These are phyloP conservation scores for Drosophila atroscutellata DNA, from an alignment of 2,888 invertebrate species.

Conservation along the genomic window DNA sequence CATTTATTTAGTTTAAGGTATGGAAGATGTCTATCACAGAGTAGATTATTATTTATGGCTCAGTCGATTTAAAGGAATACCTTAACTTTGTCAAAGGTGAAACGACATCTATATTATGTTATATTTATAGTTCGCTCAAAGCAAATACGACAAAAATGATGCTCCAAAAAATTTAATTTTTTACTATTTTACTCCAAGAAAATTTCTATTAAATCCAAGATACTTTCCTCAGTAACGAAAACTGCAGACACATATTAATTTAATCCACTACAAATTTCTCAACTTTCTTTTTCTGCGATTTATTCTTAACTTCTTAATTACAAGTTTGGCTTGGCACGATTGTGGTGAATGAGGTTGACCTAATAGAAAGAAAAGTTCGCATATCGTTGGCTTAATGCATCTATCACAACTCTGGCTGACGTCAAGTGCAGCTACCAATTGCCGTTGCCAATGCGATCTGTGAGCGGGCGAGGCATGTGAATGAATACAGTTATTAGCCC, in stretches of 20 bases:
- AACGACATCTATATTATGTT: not conserved
- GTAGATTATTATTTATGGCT: constrained; percentile 1
- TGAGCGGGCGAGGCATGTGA: not conserved
- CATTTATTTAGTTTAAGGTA: constrained; percentile 1
- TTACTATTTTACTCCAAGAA: not conserved
- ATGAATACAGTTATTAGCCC: constrained; percentile 20
- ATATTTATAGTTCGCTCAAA: too few relatives aligned
- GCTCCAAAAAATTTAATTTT: not conserved
- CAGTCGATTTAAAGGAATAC: not conserved
- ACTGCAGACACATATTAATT: not conserved
- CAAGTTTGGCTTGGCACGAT: not conserved
- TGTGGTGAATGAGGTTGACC: not conserved
- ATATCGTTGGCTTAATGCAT: constrained; percentile 1
- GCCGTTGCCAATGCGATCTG: not conserved
- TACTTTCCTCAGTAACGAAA: not conserved
- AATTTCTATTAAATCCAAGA: not conserved
- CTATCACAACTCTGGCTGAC: constrained; percentile 9
- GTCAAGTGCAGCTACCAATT: constrained; percentile 9
- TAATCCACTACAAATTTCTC: not conserved
- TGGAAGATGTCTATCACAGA: not conserved
- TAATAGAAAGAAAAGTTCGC: not conserved
- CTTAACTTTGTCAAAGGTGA: not conserved
- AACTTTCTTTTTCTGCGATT: not conserved
- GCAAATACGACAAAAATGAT: too few relatives aligned
- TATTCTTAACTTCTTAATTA: constrained; percentile 6